Percentiles rank a stretch among this genome's conserved stretches.
phyloP scores from a whole-genome alignment of 2,888 invertebrate genomes.

The Loripinus fragilis region DNA sequence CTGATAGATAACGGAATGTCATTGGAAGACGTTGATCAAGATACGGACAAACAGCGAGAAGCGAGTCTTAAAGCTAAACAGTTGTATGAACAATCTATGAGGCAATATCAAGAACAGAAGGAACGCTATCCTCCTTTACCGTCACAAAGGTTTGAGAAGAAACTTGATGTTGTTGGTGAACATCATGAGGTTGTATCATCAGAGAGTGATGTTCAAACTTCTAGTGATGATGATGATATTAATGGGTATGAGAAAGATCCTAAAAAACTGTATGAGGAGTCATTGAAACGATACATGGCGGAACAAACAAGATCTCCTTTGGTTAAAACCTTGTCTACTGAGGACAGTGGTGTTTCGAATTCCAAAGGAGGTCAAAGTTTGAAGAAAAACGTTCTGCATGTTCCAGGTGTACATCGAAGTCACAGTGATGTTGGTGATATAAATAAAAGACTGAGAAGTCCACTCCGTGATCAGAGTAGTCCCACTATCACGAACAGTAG shows the following conservation, averaged over 20 bases:
- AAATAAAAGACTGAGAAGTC: conserved; percentile 28
- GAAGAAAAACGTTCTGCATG: conserved; percentile 6
- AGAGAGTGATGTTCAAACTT: conserved; percentile 38
- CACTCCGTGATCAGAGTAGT: conserved; percentile 25
- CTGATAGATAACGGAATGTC: conserved; percentile 66
- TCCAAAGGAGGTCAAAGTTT: conserved; percentile 42
- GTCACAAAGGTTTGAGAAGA: conserved; percentile 52
- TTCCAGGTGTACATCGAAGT: conserved; percentile 53
- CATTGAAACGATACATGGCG: conserved; percentile 67
- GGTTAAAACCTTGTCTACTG: conserved; percentile 39
- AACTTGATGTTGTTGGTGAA: conserved; percentile 47
- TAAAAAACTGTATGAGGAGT: conserved; percentile 74
- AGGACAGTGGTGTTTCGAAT: conserved; percentile 34
- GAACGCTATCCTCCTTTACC: conserved; percentile 38
- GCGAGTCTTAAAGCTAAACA: conserved; percentile 75
- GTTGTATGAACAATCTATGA: conserved; percentile 76
- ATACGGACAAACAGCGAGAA: conserved; percentile 65
- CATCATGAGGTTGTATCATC: conserved; percentile 37
- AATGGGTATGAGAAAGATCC: conserved; percentile 57
- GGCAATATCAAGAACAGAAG: conserved; percentile 58
- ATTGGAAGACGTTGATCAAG: conserved; percentile 62
- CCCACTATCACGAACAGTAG: conserved; percentile 19
- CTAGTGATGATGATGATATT: conserved; percentile 46
- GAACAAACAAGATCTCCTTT: conserved; percentile 56
- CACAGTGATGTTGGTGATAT: conserved; percentile 59